phyloP scores from a whole-genome alignment of 64 coral and sea anemone species.

The Orbicella faveolata region DNA sequence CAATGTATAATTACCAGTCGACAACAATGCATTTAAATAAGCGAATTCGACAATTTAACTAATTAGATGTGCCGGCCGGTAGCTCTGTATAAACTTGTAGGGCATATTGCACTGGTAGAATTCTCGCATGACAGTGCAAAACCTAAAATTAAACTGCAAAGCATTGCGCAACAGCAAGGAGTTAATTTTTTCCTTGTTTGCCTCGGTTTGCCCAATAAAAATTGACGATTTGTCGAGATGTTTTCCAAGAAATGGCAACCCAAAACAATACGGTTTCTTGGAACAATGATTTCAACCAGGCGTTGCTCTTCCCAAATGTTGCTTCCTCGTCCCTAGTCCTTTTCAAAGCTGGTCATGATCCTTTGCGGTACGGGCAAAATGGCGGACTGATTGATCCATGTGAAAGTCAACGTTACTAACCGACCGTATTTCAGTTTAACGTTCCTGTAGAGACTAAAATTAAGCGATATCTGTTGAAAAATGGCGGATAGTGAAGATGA shows the following conservation, averaged over 20 bases:
- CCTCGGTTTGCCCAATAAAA: constrained; percentile 1
- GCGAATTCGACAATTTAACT: no score
- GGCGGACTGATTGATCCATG: neutral
- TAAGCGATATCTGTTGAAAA: neutral
- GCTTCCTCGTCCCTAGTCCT: neutral
- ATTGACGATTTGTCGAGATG: neutral
- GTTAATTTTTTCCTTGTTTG: neutral
- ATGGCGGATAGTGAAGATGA: constrained; percentile 63
- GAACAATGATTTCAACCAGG: constrained; percentile 12
- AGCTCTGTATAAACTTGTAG: no score
- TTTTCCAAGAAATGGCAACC: neutral
- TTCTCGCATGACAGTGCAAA: neutral
- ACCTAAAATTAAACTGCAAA: no score
- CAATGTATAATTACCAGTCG: no score
- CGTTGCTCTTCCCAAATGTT: neutral
- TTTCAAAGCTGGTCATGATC: neutral
- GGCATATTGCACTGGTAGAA: no score
- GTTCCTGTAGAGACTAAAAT: neutral
- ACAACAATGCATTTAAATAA: no score
- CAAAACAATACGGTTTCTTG: neutral
- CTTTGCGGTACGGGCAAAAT: neutral
- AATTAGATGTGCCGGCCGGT: no score
- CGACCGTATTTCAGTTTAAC: neutral
- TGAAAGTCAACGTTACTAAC: neutral
- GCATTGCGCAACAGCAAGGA: no score